These are phyloP conservation scores for Drosophila pectinifera DNA, from an alignment of 1,140 invertebrate genomes.

Conservation along the genomic window DNA sequence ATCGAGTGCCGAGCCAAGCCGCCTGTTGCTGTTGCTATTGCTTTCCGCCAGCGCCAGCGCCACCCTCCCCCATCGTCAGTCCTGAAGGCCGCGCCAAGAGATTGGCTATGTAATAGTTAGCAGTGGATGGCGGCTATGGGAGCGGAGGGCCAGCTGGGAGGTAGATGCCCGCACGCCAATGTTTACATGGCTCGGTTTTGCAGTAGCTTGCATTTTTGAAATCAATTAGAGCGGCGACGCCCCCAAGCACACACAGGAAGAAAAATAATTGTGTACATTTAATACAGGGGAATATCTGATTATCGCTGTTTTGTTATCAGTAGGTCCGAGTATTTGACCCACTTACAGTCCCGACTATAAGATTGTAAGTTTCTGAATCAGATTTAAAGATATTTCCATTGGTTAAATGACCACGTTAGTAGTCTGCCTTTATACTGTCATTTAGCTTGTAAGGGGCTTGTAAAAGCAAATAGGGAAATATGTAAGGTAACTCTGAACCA, in stretches of 20 bases:
- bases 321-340: background rate
- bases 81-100: slow-evolving; percentile 12
- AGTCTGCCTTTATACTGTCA: too few species aligned
- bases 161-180: slow-evolving; percentile 44
- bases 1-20: slow-evolving; percentile 17
- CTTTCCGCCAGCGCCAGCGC: slow-evolving; percentile 10
- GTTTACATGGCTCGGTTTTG: slow-evolving; percentile 51
- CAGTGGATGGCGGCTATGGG: background rate
- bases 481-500: background rate
- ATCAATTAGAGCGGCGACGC: slow-evolving; percentile 69
- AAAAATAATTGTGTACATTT: background rate
- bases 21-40: slow-evolving; percentile 37
- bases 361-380: background rate
- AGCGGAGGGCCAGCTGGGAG: slow-evolving; percentile 8
- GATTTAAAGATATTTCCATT: too few species aligned
- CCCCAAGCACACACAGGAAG: slow-evolving; percentile 7
- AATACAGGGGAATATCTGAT: background rate
- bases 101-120: slow-evolving; percentile 27
- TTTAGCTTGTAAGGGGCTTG: background rate
- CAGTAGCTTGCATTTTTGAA: slow-evolving; percentile 54
- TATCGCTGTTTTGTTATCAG: background rate
- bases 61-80: background rate
- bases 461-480: background rate
- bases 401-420: too few species aligned
- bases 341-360: background rate